Evolutionary conservation across 2,113 vertebrate genomes (phyloP), one percentile per base, ranked within the genome.

Genomic region (Trematomus loennbergii): DNA sequence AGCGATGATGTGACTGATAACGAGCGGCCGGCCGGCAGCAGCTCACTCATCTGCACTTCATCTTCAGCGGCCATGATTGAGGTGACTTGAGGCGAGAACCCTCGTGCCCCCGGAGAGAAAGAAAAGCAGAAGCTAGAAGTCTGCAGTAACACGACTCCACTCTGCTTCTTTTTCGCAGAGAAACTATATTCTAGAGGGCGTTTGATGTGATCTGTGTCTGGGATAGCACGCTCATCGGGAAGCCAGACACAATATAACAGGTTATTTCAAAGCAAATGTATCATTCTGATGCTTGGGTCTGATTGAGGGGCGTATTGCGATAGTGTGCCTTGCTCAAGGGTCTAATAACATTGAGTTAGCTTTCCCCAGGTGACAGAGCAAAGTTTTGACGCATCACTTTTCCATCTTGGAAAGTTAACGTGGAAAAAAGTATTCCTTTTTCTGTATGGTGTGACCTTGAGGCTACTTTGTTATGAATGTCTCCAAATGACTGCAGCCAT

Each of bases 331-430:
- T 83, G 88, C 87, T 85, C 65, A 63, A 81, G 84, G 84, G 79
- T 54, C 69, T 79, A 78, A 87, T 85, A 90, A 87, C 67, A 16
- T 55, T 8, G 72, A 68, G 63, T 87, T 87, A 85, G 58, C 25
- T 22, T 46, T 73, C 63, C 69, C 75, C 17, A 15, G 72, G 55
- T 78, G 61, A 63, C 53, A 9, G 3, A 67, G 55, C 33, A 81
- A 69, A 52, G 60, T 74, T 82, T 67, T 43, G 29, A 64, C 33
- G 29, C 12, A 69, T 69, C 48, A 49, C 20, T 58, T 65, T 50
- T 50, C n/a, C 58, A 61, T 49, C 55, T 54, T 16, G 17, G 50
- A 78, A 78, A 57, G 54, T 22, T 45, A 72, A 72, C 4, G 7
- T 18, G 43, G 22, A 58, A 22, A 46, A 74, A 61, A 49, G 55